Evolutionary conservation across 2,113 vertebrate species (phyloP).

Genomic region (Prolemur simus): DNA sequence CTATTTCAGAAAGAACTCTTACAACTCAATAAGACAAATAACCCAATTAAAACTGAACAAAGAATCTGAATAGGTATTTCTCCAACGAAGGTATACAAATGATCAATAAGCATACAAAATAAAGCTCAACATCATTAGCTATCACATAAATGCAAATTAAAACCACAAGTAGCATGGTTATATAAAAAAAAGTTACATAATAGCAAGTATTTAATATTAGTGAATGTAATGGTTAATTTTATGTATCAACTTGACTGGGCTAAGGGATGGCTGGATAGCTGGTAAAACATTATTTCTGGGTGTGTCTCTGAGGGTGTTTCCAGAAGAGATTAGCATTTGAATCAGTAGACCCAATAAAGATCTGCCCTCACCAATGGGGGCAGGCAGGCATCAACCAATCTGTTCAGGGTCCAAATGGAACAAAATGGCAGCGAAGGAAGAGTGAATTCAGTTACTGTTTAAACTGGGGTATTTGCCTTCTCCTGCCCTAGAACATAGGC

Average conservation of each 20-base stretch:
- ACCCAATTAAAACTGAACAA: neutral
- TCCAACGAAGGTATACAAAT: neutral
- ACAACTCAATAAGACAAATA: neutral
- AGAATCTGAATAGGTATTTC: neutral
- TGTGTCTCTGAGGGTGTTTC: neutral
- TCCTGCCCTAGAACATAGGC: neutral
- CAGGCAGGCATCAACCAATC: neutral
- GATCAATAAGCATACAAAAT: neutral
- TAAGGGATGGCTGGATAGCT: neutral
- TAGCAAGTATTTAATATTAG: neutral
- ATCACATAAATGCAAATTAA: neutral
- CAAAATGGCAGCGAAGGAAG: neutral
- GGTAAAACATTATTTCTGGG: neutral
- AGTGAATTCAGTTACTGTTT: neutral
- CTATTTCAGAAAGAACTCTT: conserved; percentile 3
- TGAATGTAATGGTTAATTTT: neutral
- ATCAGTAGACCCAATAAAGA: neutral
- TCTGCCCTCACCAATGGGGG: neutral
- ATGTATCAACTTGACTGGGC: neutral
- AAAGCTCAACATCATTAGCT: neutral
- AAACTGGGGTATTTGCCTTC: neutral
- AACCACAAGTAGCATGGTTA: neutral
- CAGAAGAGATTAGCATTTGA: neutral
- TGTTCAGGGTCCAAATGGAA: neutral
- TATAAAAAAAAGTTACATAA: neutral